A percentile compares a stretch with the other conserved stretches of the same genome.
phyloP scores from a whole-genome alignment of 2,113 vertebrate genomes.

The Puma concolor region DNA sequence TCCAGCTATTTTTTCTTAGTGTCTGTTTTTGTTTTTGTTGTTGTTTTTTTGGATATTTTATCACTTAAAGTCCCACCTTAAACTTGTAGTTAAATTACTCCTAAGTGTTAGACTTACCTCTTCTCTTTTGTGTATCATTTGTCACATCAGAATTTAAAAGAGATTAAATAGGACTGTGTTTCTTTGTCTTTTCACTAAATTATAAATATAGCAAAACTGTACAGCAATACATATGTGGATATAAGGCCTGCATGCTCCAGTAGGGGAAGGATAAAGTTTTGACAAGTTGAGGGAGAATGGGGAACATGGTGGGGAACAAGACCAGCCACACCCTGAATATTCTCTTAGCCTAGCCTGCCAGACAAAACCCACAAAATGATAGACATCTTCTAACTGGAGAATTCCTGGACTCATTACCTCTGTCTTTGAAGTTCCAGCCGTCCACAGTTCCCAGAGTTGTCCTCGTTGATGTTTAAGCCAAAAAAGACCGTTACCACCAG shows the following conservation, averaged over 20 bases:
- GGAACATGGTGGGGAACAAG: background rate
- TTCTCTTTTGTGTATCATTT: background rate
- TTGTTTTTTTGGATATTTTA: background rate
- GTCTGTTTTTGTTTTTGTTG: background rate
- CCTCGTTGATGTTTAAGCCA: background rate
- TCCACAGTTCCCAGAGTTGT: background rate
- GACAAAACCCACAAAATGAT: background rate
- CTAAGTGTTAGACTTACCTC: background rate
- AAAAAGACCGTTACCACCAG: background rate
- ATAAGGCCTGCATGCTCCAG: background rate
- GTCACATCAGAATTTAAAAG: background rate
- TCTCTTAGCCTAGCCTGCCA: background rate
- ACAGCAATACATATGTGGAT: background rate
- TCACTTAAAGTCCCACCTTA: background rate
- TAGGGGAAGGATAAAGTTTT: background rate
- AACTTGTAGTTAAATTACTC: background rate
- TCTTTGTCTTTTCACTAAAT: conserved; percentile 9
- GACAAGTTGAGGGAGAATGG: background rate
- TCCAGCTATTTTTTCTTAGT: background rate
- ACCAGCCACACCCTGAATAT: background rate
- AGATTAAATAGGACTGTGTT: background rate
- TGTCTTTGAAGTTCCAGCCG: background rate
- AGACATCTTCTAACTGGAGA: background rate
- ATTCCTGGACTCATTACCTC: background rate
- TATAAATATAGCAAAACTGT: background rate